phyloP scores from a whole-genome alignment of 2,888 invertebrate genomes.

The Xanthia togata region DNA sequence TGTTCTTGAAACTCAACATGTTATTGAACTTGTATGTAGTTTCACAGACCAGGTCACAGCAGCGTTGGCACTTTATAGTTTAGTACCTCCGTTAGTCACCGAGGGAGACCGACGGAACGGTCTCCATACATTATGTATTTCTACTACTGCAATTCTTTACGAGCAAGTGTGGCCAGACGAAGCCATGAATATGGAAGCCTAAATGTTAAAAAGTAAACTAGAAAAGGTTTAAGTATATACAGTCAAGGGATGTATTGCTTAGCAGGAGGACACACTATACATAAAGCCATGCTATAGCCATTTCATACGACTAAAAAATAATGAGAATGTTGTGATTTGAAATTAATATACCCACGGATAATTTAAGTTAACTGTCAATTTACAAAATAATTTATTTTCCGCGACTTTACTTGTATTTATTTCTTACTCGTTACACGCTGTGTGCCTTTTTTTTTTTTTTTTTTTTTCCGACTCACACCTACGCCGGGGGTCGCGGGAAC shows the following conservation, averaged over 20 bases:
- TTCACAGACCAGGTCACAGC: slow-evolving; percentile 22
- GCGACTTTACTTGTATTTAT: neutral
- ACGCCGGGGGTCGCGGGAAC: too few species aligned
- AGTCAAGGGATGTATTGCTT: too few species aligned
- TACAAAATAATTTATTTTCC: neutral
- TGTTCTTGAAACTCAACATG: slow-evolving; percentile 16
- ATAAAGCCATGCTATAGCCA: too few species aligned
- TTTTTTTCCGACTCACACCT: too few species aligned
- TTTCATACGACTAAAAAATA: too few species aligned
- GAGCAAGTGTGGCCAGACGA: slow-evolving; percentile 30
- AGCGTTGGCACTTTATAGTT: slow-evolving; percentile 46
- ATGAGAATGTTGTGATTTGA: too few species aligned
- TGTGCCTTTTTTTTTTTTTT: too few species aligned
- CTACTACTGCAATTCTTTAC: slow-evolving; percentile 50
- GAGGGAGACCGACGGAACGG: slow-evolving; percentile 10
- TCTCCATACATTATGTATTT: slow-evolving; percentile 56
- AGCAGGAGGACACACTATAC: too few species aligned
- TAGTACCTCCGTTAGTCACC: slow-evolving; percentile 37
- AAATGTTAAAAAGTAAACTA: slow-evolving; percentile 29
- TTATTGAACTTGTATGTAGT: slow-evolving; percentile 35
- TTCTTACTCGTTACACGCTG: neutral
- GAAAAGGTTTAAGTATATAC: slow-evolving; percentile 1
- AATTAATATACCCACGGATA: too few species aligned
- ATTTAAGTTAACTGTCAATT: neutral
- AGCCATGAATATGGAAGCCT: slow-evolving; percentile 53